Conservation (phyloP, 35 echinoderm and acorn worm species). For the Heliocidaris erythrogramma region DNA sequence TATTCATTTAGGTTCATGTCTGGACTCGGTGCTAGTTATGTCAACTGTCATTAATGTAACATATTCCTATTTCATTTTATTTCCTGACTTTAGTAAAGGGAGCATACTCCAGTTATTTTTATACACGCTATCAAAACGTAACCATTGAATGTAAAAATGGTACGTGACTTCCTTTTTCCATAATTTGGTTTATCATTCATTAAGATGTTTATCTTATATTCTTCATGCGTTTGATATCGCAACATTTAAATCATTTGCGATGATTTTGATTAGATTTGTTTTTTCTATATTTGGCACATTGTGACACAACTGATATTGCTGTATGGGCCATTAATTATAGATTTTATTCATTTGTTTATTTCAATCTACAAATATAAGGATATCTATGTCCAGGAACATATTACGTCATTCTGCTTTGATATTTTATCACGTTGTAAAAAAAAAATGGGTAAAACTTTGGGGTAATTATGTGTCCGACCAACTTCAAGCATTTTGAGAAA, state of each 20-base stretch:
- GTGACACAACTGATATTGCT: no score
- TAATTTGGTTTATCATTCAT: neutral
- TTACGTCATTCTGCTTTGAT: no score
- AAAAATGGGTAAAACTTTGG: no score
- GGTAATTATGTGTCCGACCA: no score
- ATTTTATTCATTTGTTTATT: no score
- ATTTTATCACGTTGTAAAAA: no score
- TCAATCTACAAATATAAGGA: no score
- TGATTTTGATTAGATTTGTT: neutral
- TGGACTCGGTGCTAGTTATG: neutral
- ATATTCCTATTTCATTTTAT: neutral
- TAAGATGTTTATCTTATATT: neutral
- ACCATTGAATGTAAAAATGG: neutral
- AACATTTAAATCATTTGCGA: neutral
- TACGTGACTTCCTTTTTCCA: neutral
- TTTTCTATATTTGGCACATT: no score
- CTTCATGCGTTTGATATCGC: neutral
- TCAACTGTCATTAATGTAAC: neutral
- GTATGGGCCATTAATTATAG: no score
- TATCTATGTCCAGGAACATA: no score
- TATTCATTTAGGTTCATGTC: neutral
- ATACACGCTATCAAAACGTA: neutral
- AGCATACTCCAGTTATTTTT: neutral
- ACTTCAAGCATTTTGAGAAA: no score
- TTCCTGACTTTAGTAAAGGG: neutral